A percentile compares a stretch with the other conserved stretches of the same genome.
Evolutionary conservation across 2,113 vertebrate genomes (phyloP).

Genomic region (Neotragus pygmaeus): DNA sequence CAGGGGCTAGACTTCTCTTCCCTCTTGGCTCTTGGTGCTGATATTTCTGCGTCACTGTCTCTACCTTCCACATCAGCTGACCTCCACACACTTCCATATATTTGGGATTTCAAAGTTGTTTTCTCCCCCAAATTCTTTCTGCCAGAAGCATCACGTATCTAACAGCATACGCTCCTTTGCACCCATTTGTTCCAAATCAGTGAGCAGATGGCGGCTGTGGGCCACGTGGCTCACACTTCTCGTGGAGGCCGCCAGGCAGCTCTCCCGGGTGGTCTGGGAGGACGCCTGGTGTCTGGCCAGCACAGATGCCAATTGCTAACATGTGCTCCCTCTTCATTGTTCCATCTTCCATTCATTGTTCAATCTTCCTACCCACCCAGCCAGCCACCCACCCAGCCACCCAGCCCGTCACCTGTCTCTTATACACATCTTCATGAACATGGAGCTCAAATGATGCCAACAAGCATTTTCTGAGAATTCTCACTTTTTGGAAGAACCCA

Average conservation of each 20-base stretch:
- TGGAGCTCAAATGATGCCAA: background rate
- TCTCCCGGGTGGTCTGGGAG: conserved; percentile 59
- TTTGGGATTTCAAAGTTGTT: background rate
- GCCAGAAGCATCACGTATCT: background rate
- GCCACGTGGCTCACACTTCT: background rate
- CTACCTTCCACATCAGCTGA: background rate
- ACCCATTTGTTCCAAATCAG: conserved; percentile 49
- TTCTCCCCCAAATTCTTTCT: background rate
- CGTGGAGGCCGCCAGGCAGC: background rate
- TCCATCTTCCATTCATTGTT: conserved; percentile 36
- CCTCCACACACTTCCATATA: background rate
- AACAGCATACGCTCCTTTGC: background rate
- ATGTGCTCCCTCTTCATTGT: conserved; percentile 45
- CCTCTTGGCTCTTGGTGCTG: background rate
- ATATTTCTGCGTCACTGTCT: background rate
- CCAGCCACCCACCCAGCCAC: background rate
- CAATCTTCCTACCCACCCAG: conserved; percentile 31
- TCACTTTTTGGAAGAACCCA: background rate
- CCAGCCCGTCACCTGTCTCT: background rate
- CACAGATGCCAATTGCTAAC: conserved; percentile 12
- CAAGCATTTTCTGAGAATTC: background rate
- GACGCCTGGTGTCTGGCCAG: conserved; percentile 42
- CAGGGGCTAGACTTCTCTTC: background rate
- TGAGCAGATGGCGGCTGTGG: background rate
- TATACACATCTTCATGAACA: too few relatives aligned